Conservation (phyloP, 2,888 invertebrate species). For the Synergus laeviventris region DNA sequence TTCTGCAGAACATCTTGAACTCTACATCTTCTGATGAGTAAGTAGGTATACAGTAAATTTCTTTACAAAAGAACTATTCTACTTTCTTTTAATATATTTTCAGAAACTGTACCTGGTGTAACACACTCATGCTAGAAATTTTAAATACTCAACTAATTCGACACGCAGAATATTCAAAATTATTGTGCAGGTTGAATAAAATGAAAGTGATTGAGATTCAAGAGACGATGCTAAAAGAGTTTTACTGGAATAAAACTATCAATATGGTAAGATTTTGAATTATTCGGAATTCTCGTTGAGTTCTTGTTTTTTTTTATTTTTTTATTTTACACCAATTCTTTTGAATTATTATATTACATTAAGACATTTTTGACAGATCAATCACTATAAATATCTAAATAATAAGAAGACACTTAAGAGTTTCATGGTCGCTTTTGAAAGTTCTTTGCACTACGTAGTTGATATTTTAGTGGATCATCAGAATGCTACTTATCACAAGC, state of each 20-base stretch:
- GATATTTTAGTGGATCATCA: conserved; percentile 67
- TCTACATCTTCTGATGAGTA: conserved; percentile 48
- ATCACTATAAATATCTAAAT: conserved; percentile 59
- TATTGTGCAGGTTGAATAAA: conserved; percentile 77
- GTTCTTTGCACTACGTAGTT: conserved; percentile 59
- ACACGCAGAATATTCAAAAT: conserved; percentile 77
- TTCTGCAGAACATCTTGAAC: conserved; percentile 55
- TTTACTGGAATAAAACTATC: conserved; percentile 80
- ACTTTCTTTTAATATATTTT: conserved; percentile 16
- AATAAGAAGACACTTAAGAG: conserved; percentile 55
- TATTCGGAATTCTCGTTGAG: neutral
- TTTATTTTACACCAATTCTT: too few relatives aligned
- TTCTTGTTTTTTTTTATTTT: too few relatives aligned
- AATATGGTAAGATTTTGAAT: conserved; percentile 74
- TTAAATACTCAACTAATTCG: conserved; percentile 77
- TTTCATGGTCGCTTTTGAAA: conserved; percentile 58
- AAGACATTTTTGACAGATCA: conserved; percentile 51
- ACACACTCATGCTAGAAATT: conserved; percentile 78
- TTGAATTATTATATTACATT: neutral
- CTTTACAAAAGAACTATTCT: neutral
- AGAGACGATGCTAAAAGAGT: conserved; percentile 75
- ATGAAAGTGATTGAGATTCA: conserved; percentile 75
- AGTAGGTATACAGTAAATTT: conserved; percentile 42
- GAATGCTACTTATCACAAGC: conserved; percentile 57
- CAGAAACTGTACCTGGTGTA: conserved; percentile 77